These are phyloP conservation scores for Crenichthys baileyi DNA, from an alignment of 2,797 vertebrate genomes.

Conservation along the genomic window DNA sequence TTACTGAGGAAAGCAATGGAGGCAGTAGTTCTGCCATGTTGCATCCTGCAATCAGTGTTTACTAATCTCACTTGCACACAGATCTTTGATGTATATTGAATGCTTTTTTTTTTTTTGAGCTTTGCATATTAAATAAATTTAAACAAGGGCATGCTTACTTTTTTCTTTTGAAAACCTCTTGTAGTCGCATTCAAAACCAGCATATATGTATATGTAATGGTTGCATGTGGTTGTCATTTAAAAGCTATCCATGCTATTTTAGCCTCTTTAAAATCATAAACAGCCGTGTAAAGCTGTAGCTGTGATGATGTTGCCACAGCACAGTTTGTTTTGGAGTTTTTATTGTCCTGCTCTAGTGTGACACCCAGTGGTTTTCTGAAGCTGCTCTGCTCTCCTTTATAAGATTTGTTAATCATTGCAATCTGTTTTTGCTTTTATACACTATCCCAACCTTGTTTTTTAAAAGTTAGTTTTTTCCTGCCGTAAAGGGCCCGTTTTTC, in stretches of 20 bases:
- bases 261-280: neutral
- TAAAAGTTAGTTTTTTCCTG: neutral
- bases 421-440: neutral
- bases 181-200: neutral
- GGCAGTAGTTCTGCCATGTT: constrained; percentile 3
- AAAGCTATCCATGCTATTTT: neutral
- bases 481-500: neutral
- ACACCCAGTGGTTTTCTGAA: constrained; percentile 12
- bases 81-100: neutral
- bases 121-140: too few relatives aligned
- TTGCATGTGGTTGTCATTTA: neutral
- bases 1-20: constrained; percentile 51
- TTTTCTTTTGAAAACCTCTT: neutral
- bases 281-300: neutral
- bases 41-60: neutral
- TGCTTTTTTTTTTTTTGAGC: too few relatives aligned
- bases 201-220: neutral
- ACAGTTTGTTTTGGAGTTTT: neutral
- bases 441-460: neutral
- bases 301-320: neutral
- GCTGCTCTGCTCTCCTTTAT: neutral
- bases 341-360: constrained; percentile 8
- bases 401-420: neutral
- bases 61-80: neutral
- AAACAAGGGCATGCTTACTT: too few relatives aligned